Conservation (phyloP, 2,113 vertebrate genomes). For the Xenopus tropicalis region DNA sequence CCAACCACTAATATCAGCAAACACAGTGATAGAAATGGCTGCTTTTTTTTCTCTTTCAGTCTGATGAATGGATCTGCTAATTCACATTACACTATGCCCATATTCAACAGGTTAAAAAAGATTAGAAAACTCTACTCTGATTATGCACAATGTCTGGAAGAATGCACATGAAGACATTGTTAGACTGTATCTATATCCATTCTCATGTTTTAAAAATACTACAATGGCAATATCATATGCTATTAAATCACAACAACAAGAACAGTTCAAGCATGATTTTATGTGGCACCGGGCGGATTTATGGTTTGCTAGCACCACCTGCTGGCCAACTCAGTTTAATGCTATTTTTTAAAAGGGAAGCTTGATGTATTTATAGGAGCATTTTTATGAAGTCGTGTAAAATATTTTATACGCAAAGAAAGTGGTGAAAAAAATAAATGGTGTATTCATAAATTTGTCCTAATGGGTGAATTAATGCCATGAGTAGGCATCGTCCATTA, state of each 20-base stretch:
- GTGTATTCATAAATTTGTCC: no score
- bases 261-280: conserved; percentile 10
- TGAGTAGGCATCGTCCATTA: no score
- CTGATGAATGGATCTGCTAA: conserved; percentile 40
- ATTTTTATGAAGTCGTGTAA: no score
- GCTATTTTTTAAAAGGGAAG: no score
- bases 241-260: conserved; percentile 39
- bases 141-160: conserved; percentile 23
- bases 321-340: background rate
- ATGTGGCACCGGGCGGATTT: background rate
- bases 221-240: conserved; percentile 32
- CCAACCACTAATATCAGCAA: conserved; percentile 18
- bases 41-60: conserved; percentile 23
- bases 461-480: no score
- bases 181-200: conserved; percentile 33
- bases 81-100: conserved; percentile 30
- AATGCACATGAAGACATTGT: conserved; percentile 25
- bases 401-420: no score
- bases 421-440: no score
- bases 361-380: no score
- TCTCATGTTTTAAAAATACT: conserved; percentile 43
- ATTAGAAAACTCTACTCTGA: conserved; percentile 13
- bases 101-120: conserved; percentile 35
- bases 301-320: conserved; percentile 29
- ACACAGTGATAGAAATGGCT: conserved; percentile 17